phyloP scores from a whole-genome alignment of 2,888 invertebrate species.

The Lasioglossum malachurum region DNA sequence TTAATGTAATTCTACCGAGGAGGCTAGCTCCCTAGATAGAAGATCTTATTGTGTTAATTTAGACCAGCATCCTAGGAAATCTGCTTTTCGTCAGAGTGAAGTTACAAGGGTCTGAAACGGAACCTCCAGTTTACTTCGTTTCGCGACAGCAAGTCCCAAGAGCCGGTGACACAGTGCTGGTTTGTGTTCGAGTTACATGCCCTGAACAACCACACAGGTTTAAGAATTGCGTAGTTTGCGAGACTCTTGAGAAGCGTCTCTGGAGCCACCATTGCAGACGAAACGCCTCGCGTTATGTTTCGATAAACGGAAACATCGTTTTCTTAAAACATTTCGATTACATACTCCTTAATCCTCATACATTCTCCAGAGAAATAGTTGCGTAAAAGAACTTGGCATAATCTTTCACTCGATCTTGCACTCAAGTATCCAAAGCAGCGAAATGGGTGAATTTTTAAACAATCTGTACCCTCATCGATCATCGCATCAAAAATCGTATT shows the following conservation, averaged over 20 bases:
- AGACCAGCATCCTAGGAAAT: constrained; percentile 19
- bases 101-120: constrained; percentile 9
- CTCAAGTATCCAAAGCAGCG: no score
- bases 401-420: not conserved
- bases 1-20: not conserved
- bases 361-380: not conserved
- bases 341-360: not conserved
- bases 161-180: constrained; percentile 17
- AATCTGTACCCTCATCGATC: not conserved
- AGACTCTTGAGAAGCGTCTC: not conserved
- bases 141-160: constrained; percentile 12
- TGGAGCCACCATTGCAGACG: not conserved
- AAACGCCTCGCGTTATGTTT: not conserved
- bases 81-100: constrained; percentile 28
- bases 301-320: not conserved
- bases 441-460: not conserved
- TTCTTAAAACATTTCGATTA: not conserved
- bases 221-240: not conserved
- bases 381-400: not conserved
- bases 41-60: constrained; percentile 15
- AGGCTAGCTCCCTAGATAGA: constrained; percentile 3
- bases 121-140: constrained; percentile 22
- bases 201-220: not conserved
- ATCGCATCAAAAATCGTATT: not conserved
- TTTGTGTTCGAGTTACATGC: constrained; percentile 28